Base-by-base conservation (phyloP, 1,140 invertebrate species). In the Aphidius gifuensis region DNA sequence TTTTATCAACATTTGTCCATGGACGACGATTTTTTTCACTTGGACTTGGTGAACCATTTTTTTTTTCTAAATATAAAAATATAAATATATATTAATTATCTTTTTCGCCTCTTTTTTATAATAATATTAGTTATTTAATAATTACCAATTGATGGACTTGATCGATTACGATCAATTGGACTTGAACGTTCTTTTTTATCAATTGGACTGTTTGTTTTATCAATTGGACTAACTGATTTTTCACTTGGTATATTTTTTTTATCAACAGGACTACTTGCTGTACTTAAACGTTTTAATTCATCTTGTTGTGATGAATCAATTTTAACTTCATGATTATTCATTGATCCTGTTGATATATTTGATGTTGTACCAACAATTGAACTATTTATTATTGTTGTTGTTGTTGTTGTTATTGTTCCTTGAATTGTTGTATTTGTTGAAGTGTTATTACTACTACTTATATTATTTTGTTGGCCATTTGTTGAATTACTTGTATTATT, bases 221-320 rank as follows among this genome's bases (percentile, higher is more conserved):
- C 79, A 50, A 79, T 74, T 0, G 79, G 78, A 58, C 77, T 80
- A 40, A 72, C 71, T 7, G 77, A 79, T 59, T 80, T 79, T 58
- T 80, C 79, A 51, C 79, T 81, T 11, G 75, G 72, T 8, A 76
- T 77, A 50, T 78, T 81, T 9, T 74, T 69, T 66, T 80, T 81
- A 51, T 81, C 80, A 21, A 79, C 70, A 0, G 80, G 77, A 64
- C 80, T 80, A 58, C 70, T 80, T 6, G 69, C 69, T n/a, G 74
- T 71, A 65, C 77, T 80, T 8, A 78, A 66, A 32, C 75, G 66
- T 57, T 80, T 81, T 6, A 65, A 62, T n/a, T 57, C 11, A 39
- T 80, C 77, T 48, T 79, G 74, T 51, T 74, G 72, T 44, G 58
- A 68, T 48, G 71, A 50, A 6, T 78, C 76, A n/a, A 46, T 55